Evolutionary conservation across 2,113 vertebrate genomes (phyloP).

Genomic region (Caranx melampygus): DNA sequence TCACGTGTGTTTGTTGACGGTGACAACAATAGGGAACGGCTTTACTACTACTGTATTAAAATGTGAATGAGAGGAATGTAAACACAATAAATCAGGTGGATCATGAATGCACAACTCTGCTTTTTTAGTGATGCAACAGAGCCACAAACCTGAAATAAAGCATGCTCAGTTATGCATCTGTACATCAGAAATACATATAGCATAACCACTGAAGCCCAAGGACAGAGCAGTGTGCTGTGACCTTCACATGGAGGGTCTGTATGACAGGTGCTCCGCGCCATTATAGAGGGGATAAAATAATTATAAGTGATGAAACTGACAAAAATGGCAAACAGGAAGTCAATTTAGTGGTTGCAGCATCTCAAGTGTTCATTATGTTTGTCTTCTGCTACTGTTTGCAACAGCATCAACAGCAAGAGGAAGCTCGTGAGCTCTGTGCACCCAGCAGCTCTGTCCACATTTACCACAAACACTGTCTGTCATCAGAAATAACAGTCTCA

Average conservation of each 20-base stretch:
- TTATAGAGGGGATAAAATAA: background rate
- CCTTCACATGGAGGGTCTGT: background rate
- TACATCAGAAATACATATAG: background rate
- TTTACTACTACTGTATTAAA: background rate
- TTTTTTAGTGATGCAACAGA: background rate
- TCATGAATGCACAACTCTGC: background rate
- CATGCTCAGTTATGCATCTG: background rate
- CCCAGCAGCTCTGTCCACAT: background rate
- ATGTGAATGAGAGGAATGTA: background rate
- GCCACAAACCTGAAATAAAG: background rate
- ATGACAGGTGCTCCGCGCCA: background rate
- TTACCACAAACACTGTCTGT: background rate
- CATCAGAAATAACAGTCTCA: slow-evolving; percentile 5
- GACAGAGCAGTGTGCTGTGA: background rate
- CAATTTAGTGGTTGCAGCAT: background rate
- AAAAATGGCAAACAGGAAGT: background rate
- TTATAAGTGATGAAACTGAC: background rate
- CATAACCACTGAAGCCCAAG: background rate
- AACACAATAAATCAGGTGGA: background rate
- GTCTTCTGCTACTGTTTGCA: background rate
- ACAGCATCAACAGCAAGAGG: background rate
- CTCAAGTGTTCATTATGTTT: background rate
- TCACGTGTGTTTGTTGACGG: background rate
- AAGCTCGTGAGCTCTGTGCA: background rate
- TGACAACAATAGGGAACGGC: background rate